Evolutionary conservation across 2,888 invertebrate genomes (phyloP).

Genomic region (Ernsta delagoae): DNA sequence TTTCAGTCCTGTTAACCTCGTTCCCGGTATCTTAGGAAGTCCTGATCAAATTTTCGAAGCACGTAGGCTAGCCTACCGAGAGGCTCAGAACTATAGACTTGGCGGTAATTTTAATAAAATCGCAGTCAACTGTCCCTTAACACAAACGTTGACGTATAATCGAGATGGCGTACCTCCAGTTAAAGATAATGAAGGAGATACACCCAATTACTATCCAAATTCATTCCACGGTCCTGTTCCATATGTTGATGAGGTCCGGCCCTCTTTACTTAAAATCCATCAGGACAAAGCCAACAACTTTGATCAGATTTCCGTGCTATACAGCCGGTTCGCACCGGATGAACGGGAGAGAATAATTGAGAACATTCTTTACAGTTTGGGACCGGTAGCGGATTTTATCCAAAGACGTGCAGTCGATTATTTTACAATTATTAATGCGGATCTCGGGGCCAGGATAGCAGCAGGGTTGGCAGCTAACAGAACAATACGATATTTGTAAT

Average conservation of each 20-base stretch:
- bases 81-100: constrained; percentile 92
- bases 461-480: background rate
- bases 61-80: constrained; percentile 91
- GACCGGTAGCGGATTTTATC: background rate
- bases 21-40: constrained; percentile 94
- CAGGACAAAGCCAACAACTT: constrained; percentile 93
- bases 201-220: constrained; percentile 97
- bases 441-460: background rate
- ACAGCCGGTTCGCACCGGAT: constrained; percentile 65
- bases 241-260: constrained; percentile 81
- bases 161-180: constrained; percentile 91
- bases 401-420: background rate
- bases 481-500: background rate
- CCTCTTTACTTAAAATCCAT: constrained; percentile 77
- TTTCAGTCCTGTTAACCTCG: constrained; percentile 92
- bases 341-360: background rate
- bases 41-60: constrained; percentile 95
- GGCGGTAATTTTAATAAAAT: constrained; percentile 95
- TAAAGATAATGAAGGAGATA: constrained; percentile 90
- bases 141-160: constrained; percentile 88
- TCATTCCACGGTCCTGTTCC: constrained; percentile 93
- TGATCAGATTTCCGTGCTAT: constrained; percentile 91
- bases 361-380: background rate
- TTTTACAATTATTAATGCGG: background rate
- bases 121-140: constrained; percentile 95